Percentiles rank a stretch among this genome's conserved stretches.
Evolutionary conservation across 2,888 invertebrate species (phyloP).

Genomic region (Sarcophaga subvicina): DNA sequence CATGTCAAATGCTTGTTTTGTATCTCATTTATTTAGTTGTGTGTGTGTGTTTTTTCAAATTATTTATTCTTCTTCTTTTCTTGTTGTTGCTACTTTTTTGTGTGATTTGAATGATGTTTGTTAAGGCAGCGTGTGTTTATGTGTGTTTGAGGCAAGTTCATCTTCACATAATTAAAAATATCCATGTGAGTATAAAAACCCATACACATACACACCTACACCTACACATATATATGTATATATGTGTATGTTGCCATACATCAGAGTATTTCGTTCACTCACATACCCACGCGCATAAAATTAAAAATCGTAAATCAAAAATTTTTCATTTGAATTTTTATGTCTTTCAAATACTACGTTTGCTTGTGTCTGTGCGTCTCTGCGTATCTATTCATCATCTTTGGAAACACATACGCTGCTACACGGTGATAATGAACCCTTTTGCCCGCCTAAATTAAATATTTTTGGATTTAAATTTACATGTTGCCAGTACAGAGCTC

Average conservation of each 20-base stretch:
- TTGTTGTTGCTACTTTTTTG: constrained; percentile 25
- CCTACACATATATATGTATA: neutral
- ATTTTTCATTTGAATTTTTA: constrained; percentile 5
- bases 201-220: neutral
- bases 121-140: neutral
- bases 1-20: constrained; percentile 51
- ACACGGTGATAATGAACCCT: constrained; percentile 50
- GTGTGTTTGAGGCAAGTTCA: constrained; percentile 52
- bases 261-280: too few relatives aligned
- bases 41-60: neutral
- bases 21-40: neutral
- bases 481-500: neutral
- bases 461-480: constrained; percentile 18
- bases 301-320: neutral
- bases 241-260: neutral
- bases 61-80: neutral
- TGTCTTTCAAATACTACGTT: constrained; percentile 31
- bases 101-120: constrained; percentile 13
- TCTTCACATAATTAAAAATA: constrained; percentile 66
- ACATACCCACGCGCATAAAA: neutral
- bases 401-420: too few relatives aligned
- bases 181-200: neutral
- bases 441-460: constrained; percentile 30
- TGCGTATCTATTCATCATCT: neutral
- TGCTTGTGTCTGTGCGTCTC: neutral